Evolutionary conservation across 2,113 vertebrate species (phyloP).

Genomic region (Hippocampus mohnikei): DNA sequence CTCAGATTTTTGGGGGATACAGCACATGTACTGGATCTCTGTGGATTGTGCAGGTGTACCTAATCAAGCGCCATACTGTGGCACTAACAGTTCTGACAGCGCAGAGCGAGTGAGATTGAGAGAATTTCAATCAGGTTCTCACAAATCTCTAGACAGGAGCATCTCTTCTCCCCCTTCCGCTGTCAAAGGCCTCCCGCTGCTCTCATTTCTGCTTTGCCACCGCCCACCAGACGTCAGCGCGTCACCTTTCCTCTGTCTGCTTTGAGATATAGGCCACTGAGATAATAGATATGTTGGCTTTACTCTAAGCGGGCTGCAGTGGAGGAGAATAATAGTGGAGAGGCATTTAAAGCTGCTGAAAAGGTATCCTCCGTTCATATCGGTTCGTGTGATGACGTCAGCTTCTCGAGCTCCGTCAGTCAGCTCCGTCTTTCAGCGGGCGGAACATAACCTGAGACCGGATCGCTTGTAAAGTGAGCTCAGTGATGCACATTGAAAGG

Average conservation of each 20-base stretch:
- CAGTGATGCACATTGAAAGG: conserved; percentile 55
- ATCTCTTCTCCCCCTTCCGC: conserved; percentile 36
- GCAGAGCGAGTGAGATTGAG: conserved; percentile 34
- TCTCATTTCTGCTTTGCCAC: conserved; percentile 31
- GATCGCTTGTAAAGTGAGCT: conserved; percentile 48
- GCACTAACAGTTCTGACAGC: conserved; percentile 3
- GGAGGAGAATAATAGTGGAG: not conserved
- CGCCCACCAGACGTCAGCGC: conserved; percentile 23
- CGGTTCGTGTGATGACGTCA: not conserved
- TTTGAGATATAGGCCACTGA: conserved; percentile 1
- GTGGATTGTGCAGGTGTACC: not conserved
- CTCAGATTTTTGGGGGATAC: not conserved
- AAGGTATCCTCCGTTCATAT: not conserved
- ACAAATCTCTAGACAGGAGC: conserved; percentile 47
- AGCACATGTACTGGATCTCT: not conserved
- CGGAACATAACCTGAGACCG: conserved; percentile 12
- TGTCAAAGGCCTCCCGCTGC: conserved; percentile 35
- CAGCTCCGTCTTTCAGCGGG: conserved; percentile 16
- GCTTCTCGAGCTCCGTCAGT: conserved; percentile 7
- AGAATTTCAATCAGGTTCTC: conserved; percentile 49
- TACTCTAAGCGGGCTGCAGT: not conserved
- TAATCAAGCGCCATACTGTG: not conserved
- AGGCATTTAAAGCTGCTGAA: not conserved
- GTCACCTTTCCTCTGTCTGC: not conserved
- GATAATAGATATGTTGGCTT: not conserved